Evolutionary conservation across 1,140 invertebrate genomes (phyloP).

Genomic region (Plodia interpunctella): DNA sequence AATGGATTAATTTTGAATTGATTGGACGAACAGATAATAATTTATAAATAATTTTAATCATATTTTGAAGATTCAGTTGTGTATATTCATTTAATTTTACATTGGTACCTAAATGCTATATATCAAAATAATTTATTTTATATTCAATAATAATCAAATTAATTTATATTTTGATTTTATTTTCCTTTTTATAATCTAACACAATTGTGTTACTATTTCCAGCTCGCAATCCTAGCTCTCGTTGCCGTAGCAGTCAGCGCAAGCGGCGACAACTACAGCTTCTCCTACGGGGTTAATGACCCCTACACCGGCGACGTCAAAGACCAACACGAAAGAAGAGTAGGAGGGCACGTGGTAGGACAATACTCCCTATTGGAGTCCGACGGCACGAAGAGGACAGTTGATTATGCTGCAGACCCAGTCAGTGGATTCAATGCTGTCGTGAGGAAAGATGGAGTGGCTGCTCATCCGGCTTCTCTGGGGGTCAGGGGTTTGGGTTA

Average conservation of each 20-base stretch:
- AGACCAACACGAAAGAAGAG: conserved; percentile 66
- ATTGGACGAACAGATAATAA: too few species aligned
- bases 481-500: conserved; percentile 16
- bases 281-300: conserved; percentile 68
- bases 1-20: too few species aligned
- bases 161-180: too few species aligned
- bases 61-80: too few species aligned
- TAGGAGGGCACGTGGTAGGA: conserved; percentile 78
- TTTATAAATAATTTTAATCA: too few species aligned
- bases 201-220: too few species aligned
- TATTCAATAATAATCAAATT: too few species aligned
- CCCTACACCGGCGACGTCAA: conserved; percentile 75
- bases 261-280: conserved; percentile 40
- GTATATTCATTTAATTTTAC: too few species aligned
- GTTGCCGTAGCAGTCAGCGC: conserved; percentile 43
- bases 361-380: conserved; percentile 68
- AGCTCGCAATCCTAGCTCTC: conserved; percentile 38
- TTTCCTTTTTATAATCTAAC: too few species aligned
- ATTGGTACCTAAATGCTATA: too few species aligned
- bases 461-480: conserved; percentile 18
- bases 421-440: conserved; percentile 71
- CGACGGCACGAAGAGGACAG: conserved; percentile 68
- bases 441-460: conserved; percentile 51
- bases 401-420: conserved; percentile 67
- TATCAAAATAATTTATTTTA: too few species aligned